Percentiles rank a stretch among this genome's conserved stretches.
These are phyloP conservation scores for Uropsilus gracilis DNA, from an alignment of 2,113 vertebrate genomes.

Conservation along the genomic window DNA sequence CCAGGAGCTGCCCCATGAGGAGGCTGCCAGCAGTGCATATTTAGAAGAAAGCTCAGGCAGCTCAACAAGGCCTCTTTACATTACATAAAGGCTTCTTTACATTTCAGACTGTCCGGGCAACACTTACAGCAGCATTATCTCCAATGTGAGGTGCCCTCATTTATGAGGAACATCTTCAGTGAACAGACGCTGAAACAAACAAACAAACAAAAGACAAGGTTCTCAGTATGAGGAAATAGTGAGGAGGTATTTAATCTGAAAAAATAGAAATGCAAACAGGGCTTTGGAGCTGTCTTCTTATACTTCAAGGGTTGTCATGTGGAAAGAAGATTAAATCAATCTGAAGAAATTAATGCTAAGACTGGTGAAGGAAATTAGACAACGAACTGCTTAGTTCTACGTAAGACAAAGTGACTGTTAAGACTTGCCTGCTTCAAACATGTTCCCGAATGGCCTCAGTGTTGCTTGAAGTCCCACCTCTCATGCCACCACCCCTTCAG, in stretches of 20 bases:
- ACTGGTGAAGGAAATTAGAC: not conserved
- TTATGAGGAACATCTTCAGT: not conserved
- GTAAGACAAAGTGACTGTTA: not conserved
- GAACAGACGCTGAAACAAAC: not conserved
- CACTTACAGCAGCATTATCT: not conserved
- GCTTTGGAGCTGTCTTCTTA: not conserved
- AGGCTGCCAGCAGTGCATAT: not conserved
- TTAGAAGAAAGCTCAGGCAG: not conserved
- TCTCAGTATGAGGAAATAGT: not conserved
- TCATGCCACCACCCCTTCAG: not conserved
- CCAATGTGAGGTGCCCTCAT: not conserved
- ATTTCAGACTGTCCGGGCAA: not conserved
- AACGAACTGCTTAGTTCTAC: not conserved
- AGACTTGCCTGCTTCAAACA: not conserved
- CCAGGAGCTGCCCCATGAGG: fast-evolving
- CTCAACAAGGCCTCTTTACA: not conserved
- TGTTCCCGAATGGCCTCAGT: not conserved
- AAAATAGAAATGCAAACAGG: not conserved
- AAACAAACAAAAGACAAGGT: not conserved
- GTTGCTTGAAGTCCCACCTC: not conserved
- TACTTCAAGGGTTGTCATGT: conserved; percentile 4
- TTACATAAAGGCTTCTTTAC: no score
- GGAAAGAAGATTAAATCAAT: conserved; percentile 39
- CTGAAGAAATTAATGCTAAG: conserved; percentile 19
- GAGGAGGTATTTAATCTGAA: not conserved